Conservation (phyloP, 2,113 vertebrate genomes). For the Drymodes brunneopygia region DNA sequence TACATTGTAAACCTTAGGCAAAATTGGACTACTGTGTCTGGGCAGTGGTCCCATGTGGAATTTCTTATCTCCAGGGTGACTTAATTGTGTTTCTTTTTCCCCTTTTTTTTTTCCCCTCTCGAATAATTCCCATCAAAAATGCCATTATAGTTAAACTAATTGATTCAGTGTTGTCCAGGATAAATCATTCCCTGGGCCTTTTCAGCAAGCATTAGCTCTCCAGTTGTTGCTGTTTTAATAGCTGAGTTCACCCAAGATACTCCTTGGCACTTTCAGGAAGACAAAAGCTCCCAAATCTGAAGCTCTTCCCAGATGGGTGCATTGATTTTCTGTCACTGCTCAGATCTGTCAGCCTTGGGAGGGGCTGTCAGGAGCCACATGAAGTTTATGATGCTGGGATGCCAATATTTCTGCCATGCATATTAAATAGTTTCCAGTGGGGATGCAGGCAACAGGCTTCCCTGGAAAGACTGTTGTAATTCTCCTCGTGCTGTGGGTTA, state of each 20-base stretch:
- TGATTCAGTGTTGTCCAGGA: not conserved
- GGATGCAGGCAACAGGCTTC: not conserved
- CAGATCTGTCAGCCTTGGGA: not conserved
- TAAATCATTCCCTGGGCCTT: not conserved
- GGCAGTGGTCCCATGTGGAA: not conserved
- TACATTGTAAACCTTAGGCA: not conserved
- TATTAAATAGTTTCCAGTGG: not conserved
- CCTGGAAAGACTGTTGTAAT: not conserved
- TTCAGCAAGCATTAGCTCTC: not conserved
- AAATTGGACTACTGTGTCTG: not conserved
- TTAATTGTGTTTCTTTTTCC: not conserved
- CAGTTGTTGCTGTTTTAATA: not conserved
- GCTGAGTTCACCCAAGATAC: not conserved
- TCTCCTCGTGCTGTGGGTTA: not conserved
- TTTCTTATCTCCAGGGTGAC: not conserved
- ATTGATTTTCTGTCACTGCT: not conserved
- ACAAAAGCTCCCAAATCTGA: not conserved
- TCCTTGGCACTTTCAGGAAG: not conserved
- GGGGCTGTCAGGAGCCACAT: not conserved
- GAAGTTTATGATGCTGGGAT: not conserved
- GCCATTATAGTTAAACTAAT: not conserved
- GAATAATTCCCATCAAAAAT: not conserved
- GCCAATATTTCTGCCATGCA: not conserved
- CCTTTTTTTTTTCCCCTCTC: too few species aligned
- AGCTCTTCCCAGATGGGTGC: not conserved